Base-by-base conservation (phyloP, 2,113 vertebrate genomes). In the Pipa parva region DNA sequence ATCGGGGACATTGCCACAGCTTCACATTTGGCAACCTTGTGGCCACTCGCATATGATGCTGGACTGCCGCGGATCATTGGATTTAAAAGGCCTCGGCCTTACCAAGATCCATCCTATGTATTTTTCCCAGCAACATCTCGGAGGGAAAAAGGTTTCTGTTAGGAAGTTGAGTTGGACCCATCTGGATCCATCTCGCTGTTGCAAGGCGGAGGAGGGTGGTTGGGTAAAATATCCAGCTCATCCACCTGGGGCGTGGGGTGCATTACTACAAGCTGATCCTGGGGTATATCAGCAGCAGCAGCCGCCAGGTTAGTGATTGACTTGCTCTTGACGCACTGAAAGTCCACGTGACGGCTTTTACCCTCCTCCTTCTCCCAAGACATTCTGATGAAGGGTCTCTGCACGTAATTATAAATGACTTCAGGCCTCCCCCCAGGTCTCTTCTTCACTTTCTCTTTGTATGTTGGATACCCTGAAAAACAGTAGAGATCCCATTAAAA, bases 291-390 rank as follows among this genome's bases (percentile, higher is more conserved):
- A 2, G 97, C 94, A 0, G 95, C 96, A 0, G 97, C 97, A 0
- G 97, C 97, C 0, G 95, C 97, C 59, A 99, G 72, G 71, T 99
- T 99, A 20, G 96, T 99, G 73, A 95, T 98, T 42, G 95, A 98
- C 84, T 99, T 99, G 78, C 95, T 98, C 75, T 99, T 99, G 13
- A 99, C 97, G 0, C 97, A 99, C 79, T 99, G 97, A 70, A 99
- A 99, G 83, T 99, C 97, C 42, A 99, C 97, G 0, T 99, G 97
- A 20, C 96, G 89, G 58, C 96, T 98, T 84, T 99, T 99, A 0
- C 97, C 97, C 73, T 99, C 97, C 70, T 99, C 97, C 71, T 99
- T 99, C 80, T 99, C 97, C 97, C 97, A 99, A 0, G 97, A 99
- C 97, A 99, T 99, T 65, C 94, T 88, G 81, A 99, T 99, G 74